Evolutionary conservation across 1,140 invertebrate species (phyloP).

Genomic region (Harpegnathos saltator): DNA sequence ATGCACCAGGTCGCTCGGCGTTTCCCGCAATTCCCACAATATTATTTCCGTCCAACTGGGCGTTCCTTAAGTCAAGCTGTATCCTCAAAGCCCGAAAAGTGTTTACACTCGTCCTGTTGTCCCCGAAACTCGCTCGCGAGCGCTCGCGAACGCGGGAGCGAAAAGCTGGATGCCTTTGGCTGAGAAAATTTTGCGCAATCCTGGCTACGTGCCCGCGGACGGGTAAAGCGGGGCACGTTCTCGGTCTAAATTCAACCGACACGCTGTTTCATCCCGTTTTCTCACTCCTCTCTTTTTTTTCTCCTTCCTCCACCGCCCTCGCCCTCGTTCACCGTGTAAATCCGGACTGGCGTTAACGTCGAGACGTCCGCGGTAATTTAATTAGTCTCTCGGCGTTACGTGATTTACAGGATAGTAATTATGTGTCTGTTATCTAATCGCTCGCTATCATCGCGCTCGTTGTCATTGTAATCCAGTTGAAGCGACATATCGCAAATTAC

Average conservation of each 20-base stretch:
- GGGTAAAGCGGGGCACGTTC: slow-evolving; percentile 31
- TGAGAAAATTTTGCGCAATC: slow-evolving; percentile 58
- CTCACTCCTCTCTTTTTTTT: not conserved
- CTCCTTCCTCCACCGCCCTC: too few species aligned
- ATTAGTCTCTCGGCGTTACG: too few species aligned
- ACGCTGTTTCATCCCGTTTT: not conserved
- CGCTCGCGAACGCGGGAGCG: not conserved
- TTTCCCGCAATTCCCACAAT: too few species aligned
- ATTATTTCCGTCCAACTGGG: not conserved
- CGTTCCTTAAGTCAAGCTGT: not conserved
- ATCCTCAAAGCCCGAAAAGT: not conserved
- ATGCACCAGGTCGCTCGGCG: too few species aligned
- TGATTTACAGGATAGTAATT: not conserved
- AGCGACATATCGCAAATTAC: not conserved
- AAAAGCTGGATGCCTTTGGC: slow-evolving; percentile 10
- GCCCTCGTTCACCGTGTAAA: too few species aligned
- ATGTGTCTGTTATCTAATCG: not conserved
- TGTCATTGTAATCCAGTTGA: slow-evolving; percentile 1
- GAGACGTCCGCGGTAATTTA: too few species aligned
- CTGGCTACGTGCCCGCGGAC: slow-evolving; percentile 30
- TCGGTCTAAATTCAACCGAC: slow-evolving; percentile 44
- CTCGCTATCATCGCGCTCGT: not conserved
- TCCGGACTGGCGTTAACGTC: too few species aligned
- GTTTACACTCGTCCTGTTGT: not conserved
- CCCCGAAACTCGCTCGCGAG: not conserved